Conservation (phyloP, 2,113 vertebrate genomes). For the Trichechus manatus region DNA sequence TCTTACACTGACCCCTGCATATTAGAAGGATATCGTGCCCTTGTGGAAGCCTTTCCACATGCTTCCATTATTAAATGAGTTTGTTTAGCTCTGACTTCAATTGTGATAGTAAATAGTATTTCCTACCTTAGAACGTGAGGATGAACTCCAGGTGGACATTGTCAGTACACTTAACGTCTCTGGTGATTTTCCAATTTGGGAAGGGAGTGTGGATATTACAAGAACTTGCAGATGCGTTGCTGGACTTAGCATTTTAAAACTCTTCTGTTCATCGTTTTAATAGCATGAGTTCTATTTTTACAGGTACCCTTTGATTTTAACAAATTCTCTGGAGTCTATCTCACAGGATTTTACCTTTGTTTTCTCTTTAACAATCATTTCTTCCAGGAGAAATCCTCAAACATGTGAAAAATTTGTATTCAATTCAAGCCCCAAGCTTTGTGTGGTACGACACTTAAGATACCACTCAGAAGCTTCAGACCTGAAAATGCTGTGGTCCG, state of each 20-base stretch:
- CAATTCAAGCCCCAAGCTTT: slow-evolving; percentile 71
- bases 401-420: slow-evolving; percentile 81
- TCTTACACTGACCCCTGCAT: slow-evolving; percentile 83
- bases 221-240: slow-evolving; percentile 18
- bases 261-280: slow-evolving; percentile 32
- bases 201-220: not conserved
- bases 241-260: not conserved
- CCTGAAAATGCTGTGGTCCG: slow-evolving; percentile 46
- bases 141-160: not conserved
- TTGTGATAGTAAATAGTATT: slow-evolving; percentile 83
- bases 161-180: slow-evolving; percentile 20
- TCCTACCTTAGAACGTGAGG: slow-evolving; percentile 62
- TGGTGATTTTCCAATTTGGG: slow-evolving; percentile 43
- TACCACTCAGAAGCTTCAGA: slow-evolving; percentile 71
- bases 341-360: slow-evolving; percentile 72
- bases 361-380: slow-evolving; percentile 79
- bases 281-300: slow-evolving; percentile 51
- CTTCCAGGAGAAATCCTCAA: slow-evolving; percentile 73
- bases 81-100: slow-evolving; percentile 83
- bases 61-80: slow-evolving; percentile 83
- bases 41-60: slow-evolving; percentile 62
- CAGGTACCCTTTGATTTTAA: slow-evolving; percentile 36
- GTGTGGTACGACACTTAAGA: slow-evolving; percentile 77
- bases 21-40: slow-evolving; percentile 77
- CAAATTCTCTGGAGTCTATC: slow-evolving; percentile 54